Base-by-base conservation (phyloP, 2,888 invertebrate genomes). In the Drosophila nigritarsus region DNA sequence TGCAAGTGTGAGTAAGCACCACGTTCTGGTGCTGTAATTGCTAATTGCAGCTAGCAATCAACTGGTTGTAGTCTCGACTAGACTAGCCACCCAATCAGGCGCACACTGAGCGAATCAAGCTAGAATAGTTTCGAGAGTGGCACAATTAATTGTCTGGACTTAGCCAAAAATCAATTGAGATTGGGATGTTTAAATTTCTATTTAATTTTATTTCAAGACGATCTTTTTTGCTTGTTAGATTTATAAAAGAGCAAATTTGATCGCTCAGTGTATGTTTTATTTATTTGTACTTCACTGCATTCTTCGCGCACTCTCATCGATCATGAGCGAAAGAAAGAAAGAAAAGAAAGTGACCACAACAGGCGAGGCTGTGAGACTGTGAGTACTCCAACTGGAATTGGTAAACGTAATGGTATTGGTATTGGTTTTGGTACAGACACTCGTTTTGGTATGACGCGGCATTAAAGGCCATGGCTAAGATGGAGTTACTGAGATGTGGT, bases 311-410 rank as follows among this genome's bases (percentile, higher is more conserved):
- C 73, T 81, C 81, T 59, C 82, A 67, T 89, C 76, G 76, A 79
- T 81, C 82, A 82, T 50, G 56, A 61, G 34, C 58, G 77, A 81
- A 78, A 65, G 81, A 89, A 89, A 84, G 82, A 81, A 78, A 78
- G 82, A 90, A 84, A 84, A 90, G 84, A 84, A 84, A 84, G 84
- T 84, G 84, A 90, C 80, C 90, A 74, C 90, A 74, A 51, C 40
- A 56, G 51, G 64, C 67, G 7, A 53, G 63, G 45, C 45, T 45
- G 60, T 24, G n/a, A 40, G 55, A 54, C 32, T 15, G 49, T 29
- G 50, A 65, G 73, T 78, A 73, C 73, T 73, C 59, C 53, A 60
- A 80, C 80, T 83, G 65, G 74, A 66, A 65, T 53, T 62, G 63
- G 56, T 34, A 55, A 71, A 36, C 13, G 45, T 13, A 20, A 20